These are phyloP conservation scores for Rhagium mordax DNA, from an alignment of 2,888 invertebrate genomes.

Conservation along the genomic window DNA sequence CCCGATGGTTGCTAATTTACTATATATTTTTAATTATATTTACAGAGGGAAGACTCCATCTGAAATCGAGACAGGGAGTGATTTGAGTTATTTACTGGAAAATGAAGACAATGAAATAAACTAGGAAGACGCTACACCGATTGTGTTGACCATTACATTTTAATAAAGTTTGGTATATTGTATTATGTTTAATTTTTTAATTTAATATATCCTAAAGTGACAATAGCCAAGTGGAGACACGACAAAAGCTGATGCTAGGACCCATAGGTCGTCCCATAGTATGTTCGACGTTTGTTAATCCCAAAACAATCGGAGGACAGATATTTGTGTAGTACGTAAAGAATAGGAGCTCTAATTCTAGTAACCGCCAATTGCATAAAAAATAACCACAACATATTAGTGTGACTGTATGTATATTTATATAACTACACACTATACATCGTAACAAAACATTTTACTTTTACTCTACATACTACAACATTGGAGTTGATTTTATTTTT, in stretches of 20 bases:
- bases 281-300: too few relatives aligned
- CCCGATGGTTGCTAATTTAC: too few relatives aligned
- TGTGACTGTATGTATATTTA: neutral
- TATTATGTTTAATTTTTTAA: neutral
- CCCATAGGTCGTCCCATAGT: too few relatives aligned
- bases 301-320: too few relatives aligned
- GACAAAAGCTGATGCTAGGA: too few relatives aligned
- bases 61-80: slow-evolving; percentile 73
- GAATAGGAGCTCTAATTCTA: too few relatives aligned
- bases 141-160: neutral
- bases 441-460: neutral
- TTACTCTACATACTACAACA: neutral
- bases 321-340: too few relatives aligned
- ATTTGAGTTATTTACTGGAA: slow-evolving; percentile 75
- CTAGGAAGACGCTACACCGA: neutral
- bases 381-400: too few relatives aligned
- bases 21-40: slow-evolving; percentile 55
- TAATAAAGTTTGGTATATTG: neutral
- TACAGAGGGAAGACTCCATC: slow-evolving; percentile 72
- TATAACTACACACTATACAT: neutral
- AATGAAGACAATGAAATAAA: slow-evolving; percentile 1
- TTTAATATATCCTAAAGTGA: too few relatives aligned
- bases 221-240: too few relatives aligned
- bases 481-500: neutral
- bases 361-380: too few relatives aligned